Conservation (phyloP, 2,113 vertebrate genomes). For the Pica pica region DNA sequence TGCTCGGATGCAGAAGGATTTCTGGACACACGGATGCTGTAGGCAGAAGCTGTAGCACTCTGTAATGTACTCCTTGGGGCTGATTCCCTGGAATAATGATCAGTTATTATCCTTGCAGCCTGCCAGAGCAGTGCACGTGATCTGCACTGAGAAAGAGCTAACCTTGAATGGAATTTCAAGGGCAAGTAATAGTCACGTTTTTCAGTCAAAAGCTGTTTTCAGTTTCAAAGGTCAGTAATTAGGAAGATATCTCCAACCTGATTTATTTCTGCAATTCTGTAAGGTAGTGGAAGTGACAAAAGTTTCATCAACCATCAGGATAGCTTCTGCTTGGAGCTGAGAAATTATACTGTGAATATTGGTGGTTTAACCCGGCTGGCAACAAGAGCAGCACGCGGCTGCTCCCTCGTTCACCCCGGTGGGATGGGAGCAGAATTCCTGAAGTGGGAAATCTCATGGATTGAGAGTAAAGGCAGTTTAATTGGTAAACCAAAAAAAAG, state of each 20-base stretch:
- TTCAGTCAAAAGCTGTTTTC: not conserved
- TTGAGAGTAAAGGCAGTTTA: not conserved
- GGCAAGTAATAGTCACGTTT: not conserved
- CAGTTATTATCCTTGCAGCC: not conserved
- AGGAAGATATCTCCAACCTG: not conserved
- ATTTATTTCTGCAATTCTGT: not conserved
- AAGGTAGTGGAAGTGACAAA: not conserved
- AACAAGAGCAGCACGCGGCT: not conserved
- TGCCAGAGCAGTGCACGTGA: not conserved
- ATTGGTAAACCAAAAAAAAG: not conserved
- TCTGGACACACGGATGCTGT: not conserved
- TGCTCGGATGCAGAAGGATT: not conserved
- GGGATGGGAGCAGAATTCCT: not conserved
- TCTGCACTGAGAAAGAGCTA: not conserved
- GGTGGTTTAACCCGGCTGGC: not conserved
- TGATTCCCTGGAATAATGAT: not conserved
- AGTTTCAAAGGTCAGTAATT: not conserved
- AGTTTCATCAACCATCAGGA: not conserved
- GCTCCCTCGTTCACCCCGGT: fast-evolving
- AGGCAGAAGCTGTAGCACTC: not conserved
- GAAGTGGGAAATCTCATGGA: not conserved
- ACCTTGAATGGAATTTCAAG: not conserved
- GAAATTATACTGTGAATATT: not conserved
- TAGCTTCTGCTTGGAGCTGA: not conserved
- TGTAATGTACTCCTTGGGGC: fast-evolving